These are phyloP conservation scores for Steinernema feltiae DNA, from an alignment of 1,140 invertebrate genomes.

Conservation along the genomic window DNA sequence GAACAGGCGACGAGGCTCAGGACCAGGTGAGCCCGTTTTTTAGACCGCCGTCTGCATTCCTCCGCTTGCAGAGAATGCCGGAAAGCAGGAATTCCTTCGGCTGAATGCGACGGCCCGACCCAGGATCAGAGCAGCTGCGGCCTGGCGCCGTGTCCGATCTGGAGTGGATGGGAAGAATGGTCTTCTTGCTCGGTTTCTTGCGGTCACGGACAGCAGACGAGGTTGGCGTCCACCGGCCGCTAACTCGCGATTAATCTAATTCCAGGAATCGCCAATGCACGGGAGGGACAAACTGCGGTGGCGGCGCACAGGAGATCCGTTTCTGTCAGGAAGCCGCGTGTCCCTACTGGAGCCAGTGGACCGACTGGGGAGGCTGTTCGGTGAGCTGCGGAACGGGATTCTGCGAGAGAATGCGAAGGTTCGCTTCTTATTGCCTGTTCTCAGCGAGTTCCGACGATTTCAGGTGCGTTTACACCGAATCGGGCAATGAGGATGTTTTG, in stretches of 20 bases:
- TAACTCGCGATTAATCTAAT: too few relatives aligned
- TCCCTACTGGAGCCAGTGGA: conserved; percentile 38
- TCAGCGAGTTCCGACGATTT: neutral
- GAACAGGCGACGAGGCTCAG: conserved; percentile 34
- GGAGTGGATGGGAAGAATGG: conserved; percentile 37
- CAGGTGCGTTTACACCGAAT: neutral
- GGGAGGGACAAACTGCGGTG: conserved; percentile 19
- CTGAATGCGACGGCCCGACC: conserved; percentile 30
- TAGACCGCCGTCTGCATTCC: neutral
- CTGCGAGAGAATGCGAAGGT: conserved; percentile 26
- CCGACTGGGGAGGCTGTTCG: conserved; percentile 32
- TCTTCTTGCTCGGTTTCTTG: conserved; percentile 26
- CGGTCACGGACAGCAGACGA: conserved; percentile 34
- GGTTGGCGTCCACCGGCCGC: too few relatives aligned
- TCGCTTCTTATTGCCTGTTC: neutral
- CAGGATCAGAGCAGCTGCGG: conserved; percentile 33
- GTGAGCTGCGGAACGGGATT: conserved; percentile 35
- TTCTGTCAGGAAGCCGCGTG: conserved; percentile 35
- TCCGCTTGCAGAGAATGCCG: conserved; percentile 23
- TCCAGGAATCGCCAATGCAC: conserved; percentile 30
- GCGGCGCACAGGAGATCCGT: conserved; percentile 24
- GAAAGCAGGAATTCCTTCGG: conserved; percentile 20
- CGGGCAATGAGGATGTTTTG: neutral
- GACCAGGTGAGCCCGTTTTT: conserved; percentile 19
- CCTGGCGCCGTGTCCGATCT: conserved; percentile 20